A percentile compares a stretch with the other conserved stretches of the same genome.
These are phyloP conservation scores for Rhombomys opimus DNA, from an alignment of 2,113 vertebrate species.

Conservation along the genomic window DNA sequence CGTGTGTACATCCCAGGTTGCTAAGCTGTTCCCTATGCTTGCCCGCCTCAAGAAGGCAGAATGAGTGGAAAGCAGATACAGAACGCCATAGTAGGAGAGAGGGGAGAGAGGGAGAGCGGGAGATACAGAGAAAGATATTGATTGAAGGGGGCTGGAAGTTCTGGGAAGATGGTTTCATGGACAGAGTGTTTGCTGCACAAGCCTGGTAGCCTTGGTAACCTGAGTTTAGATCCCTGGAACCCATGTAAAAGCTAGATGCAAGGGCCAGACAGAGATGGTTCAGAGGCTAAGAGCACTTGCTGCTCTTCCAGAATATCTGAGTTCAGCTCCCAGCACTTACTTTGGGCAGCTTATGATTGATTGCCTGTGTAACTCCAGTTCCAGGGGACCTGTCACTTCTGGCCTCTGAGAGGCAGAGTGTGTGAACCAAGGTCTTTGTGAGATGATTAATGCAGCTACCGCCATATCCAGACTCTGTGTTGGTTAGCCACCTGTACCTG, in stretches of 20 bases:
- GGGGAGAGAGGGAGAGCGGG: neutral
- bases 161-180: neutral
- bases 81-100: neutral
- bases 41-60: neutral
- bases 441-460: neutral
- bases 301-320: too few species aligned
- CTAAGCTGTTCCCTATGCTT: neutral
- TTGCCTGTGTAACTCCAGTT: too few species aligned
- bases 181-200: neutral
- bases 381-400: too few species aligned
- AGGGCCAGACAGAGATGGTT: too few species aligned
- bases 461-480: neutral
- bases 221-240: neutral
- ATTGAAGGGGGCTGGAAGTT: neutral
- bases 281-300: too few species aligned
- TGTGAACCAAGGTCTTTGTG: neutral
- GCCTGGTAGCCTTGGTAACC: neutral
- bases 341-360: too few species aligned
- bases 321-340: too few species aligned
- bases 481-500: neutral
- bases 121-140: neutral
- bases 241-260: neutral
- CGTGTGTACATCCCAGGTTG: neutral
- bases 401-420: neutral
- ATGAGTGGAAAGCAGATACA: neutral